Percentiles rank a stretch among this genome's conserved stretches.
These are phyloP conservation scores for Vulpes ferrilata DNA, from an alignment of 2,113 vertebrate genomes.

Conservation along the genomic window DNA sequence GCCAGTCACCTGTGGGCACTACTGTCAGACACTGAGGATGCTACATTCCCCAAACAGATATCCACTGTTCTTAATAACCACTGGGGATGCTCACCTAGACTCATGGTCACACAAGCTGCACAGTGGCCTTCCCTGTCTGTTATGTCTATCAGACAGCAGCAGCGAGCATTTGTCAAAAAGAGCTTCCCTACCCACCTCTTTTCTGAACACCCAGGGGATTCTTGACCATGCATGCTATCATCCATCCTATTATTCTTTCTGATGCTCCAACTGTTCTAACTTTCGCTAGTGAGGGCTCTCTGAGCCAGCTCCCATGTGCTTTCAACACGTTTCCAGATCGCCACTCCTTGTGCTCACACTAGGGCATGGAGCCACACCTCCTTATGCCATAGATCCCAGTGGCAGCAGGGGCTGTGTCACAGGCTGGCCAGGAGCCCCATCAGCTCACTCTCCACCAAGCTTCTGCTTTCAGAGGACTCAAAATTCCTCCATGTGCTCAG, in stretches of 20 bases:
- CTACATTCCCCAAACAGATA: rapidly evolving
- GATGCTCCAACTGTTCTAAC: background rate
- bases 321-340: background rate
- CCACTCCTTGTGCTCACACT: background rate
- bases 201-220: background rate
- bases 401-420: background rate
- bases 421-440: background rate
- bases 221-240: rapidly evolving
- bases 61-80: rapidly evolving
- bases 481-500: background rate
- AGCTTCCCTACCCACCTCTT: rapidly evolving
- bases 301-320: background rate
- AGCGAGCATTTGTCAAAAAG: background rate
- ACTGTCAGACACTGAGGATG: rapidly evolving
- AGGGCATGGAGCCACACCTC: rapidly evolving
- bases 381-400: rapidly evolving
- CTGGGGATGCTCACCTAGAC: rapidly evolving
- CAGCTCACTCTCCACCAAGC: rapidly evolving
- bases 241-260: rapidly evolving
- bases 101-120: rapidly evolving
- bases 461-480: background rate
- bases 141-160: background rate
- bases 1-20: too few species aligned
- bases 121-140: rapidly evolving
- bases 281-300: background rate